Evolutionary conservation across 2,797 vertebrate species (phyloP).

Genomic region (Hyperoplus lanceolatus): DNA sequence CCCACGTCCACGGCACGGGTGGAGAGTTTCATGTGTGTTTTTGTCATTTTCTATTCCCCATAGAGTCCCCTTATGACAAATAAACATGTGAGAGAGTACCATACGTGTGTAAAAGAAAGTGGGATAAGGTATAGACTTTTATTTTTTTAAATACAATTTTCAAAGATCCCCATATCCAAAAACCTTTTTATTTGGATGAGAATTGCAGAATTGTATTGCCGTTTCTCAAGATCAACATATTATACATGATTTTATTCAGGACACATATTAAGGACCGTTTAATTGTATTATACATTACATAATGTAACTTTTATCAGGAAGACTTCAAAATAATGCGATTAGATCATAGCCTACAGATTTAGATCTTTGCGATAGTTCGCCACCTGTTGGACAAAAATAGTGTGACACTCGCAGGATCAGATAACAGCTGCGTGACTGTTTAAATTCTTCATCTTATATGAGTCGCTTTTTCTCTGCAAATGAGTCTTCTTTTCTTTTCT

Average conservation of each 20-base stretch:
- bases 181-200: neutral
- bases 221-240: too few relatives aligned
- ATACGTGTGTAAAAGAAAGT: neutral
- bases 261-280: too few relatives aligned
- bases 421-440: neutral
- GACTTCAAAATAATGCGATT: neutral
- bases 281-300: too few relatives aligned
- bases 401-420: neutral
- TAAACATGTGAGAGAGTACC: neutral
- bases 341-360: neutral
- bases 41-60: too few relatives aligned
- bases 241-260: neutral
- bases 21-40: neutral
- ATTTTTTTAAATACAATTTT: neutral
- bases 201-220: neutral
- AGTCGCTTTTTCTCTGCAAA: neutral
- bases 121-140: too few relatives aligned
- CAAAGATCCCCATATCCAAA: neutral
- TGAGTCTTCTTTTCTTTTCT: too few relatives aligned
- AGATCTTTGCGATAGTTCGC: neutral
- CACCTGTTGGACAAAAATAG: conserved; percentile 10
- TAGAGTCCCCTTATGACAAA: neutral
- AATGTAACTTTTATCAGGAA: neutral
- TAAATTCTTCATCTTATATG: neutral
- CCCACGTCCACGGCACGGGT: conserved; percentile 21